Evolutionary conservation across 2,797 vertebrate species (phyloP), one percentile per base, ranked within the genome.

Genomic region (Malacoraja senta): DNA sequence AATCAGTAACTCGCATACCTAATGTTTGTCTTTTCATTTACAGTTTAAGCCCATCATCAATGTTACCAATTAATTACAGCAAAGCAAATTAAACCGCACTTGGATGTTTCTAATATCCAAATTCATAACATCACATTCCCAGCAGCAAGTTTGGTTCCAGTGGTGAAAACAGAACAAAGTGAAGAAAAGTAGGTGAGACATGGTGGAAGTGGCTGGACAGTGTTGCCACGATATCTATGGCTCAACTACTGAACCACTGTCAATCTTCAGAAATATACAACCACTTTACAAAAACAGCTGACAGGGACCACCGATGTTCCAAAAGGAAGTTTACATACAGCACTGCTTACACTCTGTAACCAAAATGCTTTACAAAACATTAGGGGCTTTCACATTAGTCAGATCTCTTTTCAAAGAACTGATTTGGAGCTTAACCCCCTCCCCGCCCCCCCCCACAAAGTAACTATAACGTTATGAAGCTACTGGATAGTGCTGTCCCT

Each of bases 41-140:
- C 93, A 94, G 95, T 94, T 95, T 93, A 94, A 95, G 94, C 94
- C 95, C 95, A 97, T 96, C 95, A 96, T 96, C 95, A 96, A 95
- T 93, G 61, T 88, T 88, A 65, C 29, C 61, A 44, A 74, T 13
- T 44, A 91, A 91, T 91, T 91, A 91, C 21, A 94, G 21, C 95
- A 94, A 95, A 93, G 95, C 93, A 94, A 95, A 94, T 93, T 95
- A 94, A 94, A 95, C 93, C 65, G 4, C 38, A 94, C 94, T 94
- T 94, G 95, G 95, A 96, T 95, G 94, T 93, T 94, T 91, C 93
- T 58, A 95, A 94, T 94, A 95, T 95, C 94, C 93, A 93, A 93
- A 76, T 29, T 93, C 93, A 63, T 94, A 94, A 94, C 93, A 61
- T 29, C 58, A 86, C n/a, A 88, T 15, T 19, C 61, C 84, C 84